Evolutionary conservation across 2,797 vertebrate species (phyloP).

Genomic region (Anguilla obscura): DNA sequence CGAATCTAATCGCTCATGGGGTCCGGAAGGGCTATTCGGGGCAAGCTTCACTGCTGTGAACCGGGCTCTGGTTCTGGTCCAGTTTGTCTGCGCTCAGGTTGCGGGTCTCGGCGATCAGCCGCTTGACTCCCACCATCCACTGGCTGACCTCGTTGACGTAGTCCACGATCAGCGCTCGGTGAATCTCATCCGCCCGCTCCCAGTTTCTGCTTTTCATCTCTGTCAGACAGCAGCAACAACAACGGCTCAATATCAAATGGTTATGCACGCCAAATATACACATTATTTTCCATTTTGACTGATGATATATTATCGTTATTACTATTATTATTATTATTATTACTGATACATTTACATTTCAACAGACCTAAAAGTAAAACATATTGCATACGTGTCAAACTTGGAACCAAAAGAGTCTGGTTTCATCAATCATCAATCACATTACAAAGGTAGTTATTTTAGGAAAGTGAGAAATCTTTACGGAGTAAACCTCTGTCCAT

Average conservation of each 20-base stretch:
- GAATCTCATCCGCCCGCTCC: conserved; percentile 86
- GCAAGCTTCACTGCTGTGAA: not conserved
- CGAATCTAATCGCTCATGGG: not conserved
- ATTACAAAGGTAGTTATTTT: not conserved
- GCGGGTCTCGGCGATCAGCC: conserved; percentile 85
- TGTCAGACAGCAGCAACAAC: conserved; percentile 53
- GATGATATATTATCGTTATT: too few relatives aligned
- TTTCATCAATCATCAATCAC: not conserved
- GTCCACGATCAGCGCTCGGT: conserved; percentile 91
- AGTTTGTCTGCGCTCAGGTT: conserved; percentile 38
- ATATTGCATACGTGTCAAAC: not conserved
- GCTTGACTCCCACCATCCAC: conserved; percentile 94
- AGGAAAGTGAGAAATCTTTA: not conserved
- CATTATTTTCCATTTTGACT: not conserved
- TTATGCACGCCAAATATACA: not conserved
- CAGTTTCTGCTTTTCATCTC: conserved; percentile 76
- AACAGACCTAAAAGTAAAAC: not conserved
- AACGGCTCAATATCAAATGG: not conserved
- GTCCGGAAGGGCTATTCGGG: conserved; percentile 1
- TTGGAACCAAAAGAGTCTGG: not conserved
- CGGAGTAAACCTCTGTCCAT: not conserved
- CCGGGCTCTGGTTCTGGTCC: not conserved
- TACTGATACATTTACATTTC: not conserved
- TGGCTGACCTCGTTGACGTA: conserved; percentile 92
- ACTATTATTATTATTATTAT: too few relatives aligned